phyloP scores from a whole-genome alignment of 2,113 vertebrate genomes.

The Empidonax alnorum region DNA sequence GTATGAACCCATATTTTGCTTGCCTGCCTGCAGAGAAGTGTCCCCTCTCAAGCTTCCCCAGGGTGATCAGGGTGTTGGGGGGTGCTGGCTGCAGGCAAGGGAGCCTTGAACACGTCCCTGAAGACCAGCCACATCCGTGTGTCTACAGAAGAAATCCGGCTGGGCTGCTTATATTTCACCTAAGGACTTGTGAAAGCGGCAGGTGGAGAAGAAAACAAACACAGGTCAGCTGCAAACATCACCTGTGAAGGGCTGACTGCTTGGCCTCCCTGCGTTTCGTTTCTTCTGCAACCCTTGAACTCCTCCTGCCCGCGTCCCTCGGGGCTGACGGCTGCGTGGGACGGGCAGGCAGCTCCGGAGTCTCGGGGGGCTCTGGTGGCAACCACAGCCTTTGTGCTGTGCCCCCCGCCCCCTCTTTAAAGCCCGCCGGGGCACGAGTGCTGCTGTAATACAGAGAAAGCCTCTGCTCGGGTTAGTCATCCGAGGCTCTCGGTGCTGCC shows the following conservation, averaged over 20 bases:
- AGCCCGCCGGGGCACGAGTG: fast-evolving
- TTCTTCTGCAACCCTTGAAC: no score
- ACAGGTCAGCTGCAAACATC: not conserved
- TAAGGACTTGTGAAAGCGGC: not conserved
- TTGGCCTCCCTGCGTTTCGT: fast-evolving
- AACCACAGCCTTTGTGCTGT: not conserved
- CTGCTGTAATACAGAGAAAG: constrained; percentile 10
- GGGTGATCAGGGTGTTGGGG: not conserved
- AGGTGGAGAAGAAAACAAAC: not conserved
- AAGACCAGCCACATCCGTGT: fast-evolving
- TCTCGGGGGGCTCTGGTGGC: not conserved
- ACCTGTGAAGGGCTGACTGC: not conserved
- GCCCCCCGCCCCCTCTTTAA: not conserved
- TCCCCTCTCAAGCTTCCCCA: not conserved
- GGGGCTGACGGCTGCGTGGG: not conserved
- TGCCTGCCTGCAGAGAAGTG: not conserved
- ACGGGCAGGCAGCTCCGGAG: not conserved
- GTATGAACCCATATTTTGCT: not conserved
- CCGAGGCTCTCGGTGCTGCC: not conserved
- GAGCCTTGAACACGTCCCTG: not conserved
- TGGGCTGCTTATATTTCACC: not conserved
- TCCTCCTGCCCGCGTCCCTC: fast-evolving
- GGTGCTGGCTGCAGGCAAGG: not conserved
- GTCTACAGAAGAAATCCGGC: not conserved
- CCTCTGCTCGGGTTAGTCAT: not conserved